Evolutionary conservation across 2,797 vertebrate genomes (phyloP).

Genomic region (Acrocephalus scirpaceus): DNA sequence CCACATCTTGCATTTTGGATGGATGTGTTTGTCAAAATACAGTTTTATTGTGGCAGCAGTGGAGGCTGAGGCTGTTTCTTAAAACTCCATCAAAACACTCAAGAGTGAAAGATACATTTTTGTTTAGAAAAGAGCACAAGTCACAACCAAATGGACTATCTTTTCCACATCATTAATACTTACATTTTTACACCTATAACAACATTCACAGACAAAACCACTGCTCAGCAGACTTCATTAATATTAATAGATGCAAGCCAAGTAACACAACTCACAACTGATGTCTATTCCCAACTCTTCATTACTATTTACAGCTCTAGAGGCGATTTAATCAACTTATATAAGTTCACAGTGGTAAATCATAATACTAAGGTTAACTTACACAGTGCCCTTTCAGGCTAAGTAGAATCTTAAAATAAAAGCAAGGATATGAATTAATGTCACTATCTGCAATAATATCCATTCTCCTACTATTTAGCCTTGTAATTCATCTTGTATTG

Average conservation of each 20-base stretch:
- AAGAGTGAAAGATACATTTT: neutral
- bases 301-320: neutral
- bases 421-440: neutral
- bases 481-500: neutral
- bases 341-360: neutral
- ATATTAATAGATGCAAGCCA: neutral
- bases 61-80: neutral
- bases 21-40: conserved; percentile 10
- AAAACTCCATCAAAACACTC: neutral
- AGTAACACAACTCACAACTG: neutral
- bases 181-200: neutral
- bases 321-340: neutral
- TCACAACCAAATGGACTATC: neutral
- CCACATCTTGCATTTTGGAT: neutral
- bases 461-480: neutral
- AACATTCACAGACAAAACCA: neutral
- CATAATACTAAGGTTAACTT: neutral
- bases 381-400: neutral
- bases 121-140: neutral
- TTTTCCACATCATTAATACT: neutral
- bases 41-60: neutral
- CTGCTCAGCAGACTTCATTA: neutral
- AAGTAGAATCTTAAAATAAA: neutral
- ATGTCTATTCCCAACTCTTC: neutral
- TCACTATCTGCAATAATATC: neutral